Conservation (phyloP, 2,113 vertebrate genomes). For the Tachycineta bicolor region DNA sequence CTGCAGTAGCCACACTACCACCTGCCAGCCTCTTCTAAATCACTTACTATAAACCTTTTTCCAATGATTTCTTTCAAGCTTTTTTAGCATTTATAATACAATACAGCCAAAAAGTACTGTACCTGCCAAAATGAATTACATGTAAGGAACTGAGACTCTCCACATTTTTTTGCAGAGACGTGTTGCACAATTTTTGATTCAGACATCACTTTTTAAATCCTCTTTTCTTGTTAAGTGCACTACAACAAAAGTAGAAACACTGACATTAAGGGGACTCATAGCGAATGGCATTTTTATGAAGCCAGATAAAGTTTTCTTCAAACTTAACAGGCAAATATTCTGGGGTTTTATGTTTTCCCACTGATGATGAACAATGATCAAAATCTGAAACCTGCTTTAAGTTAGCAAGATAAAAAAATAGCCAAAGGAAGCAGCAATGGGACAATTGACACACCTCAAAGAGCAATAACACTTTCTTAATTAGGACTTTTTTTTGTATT, state of each 20-base stretch:
- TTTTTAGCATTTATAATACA: conserved; percentile 48
- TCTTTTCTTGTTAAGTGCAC: background rate
- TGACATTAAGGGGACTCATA: background rate
- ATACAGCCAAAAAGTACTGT: conserved; percentile 20
- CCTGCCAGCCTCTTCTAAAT: conserved; percentile 43
- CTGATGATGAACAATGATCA: background rate
- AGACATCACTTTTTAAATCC: background rate
- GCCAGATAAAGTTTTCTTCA: background rate
- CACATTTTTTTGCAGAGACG: background rate
- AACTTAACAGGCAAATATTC: background rate
- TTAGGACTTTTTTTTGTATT: background rate
- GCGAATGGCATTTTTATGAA: background rate
- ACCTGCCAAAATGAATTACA: conserved; percentile 1
- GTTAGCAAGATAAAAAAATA: background rate
- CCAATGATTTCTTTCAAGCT: conserved; percentile 33
- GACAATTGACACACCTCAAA: background rate
- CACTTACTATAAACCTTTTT: conserved; percentile 44
- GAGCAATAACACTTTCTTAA: background rate
- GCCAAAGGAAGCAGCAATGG: background rate
- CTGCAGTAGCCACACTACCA: background rate
- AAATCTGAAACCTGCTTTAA: background rate
- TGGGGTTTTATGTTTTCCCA: background rate
- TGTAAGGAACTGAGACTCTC: background rate
- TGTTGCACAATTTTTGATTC: background rate
- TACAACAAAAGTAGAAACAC: background rate